Base-by-base conservation (phyloP, 2,113 vertebrate genomes). In the Marmota flaviventris region DNA sequence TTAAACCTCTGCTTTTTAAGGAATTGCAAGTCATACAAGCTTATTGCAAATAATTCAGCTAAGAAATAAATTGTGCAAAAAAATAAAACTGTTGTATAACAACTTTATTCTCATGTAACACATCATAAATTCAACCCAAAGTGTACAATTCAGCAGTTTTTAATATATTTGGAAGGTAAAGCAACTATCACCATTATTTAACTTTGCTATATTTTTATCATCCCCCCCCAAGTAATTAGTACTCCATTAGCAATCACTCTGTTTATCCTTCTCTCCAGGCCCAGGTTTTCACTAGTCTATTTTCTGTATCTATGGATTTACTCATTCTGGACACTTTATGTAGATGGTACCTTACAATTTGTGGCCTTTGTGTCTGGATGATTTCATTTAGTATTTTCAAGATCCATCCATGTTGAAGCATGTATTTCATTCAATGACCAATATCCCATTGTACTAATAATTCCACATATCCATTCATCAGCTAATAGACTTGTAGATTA, bases 41-140 rank as follows among this genome's bases (percentile, higher is more conserved):
- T 87, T 65, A 56, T 78, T 78, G 65, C 32, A 69, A 79, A 92
- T 79, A 77, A 77, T 83, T 87, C 42, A 70, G 18, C 29, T 89
- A 78, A 84, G 69, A 93, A 94, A 37, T 78, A 96, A 85, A 83
- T 76, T 93, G 16, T 69, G 58, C n/a, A n/a, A 63, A 82, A 78
- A 97, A 93, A 22, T 65, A 76, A 96, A 87, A 87, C 53, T 95
- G 67, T 67, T 76, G 17, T 73, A n/a, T 65, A 83, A 83, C 25
- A 78, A 37, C 10, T 96, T 61, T 61, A 78, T 79, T 78, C 37
- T 29, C 27, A 58, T 87, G 18, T 65, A 92, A 79, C 8, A 48
- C 82, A 58, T 34, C 37, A 73, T 67, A 93, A 88, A 73, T 67
- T 83, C 69, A 85, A 25, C 22, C 37, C 56, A 83, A 87, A 75